A percentile compares a stretch with the other conserved stretches of the same genome.
Conservation (phyloP, 1,140 invertebrate genomes). For the Chrysomallon squamiferum region DNA sequence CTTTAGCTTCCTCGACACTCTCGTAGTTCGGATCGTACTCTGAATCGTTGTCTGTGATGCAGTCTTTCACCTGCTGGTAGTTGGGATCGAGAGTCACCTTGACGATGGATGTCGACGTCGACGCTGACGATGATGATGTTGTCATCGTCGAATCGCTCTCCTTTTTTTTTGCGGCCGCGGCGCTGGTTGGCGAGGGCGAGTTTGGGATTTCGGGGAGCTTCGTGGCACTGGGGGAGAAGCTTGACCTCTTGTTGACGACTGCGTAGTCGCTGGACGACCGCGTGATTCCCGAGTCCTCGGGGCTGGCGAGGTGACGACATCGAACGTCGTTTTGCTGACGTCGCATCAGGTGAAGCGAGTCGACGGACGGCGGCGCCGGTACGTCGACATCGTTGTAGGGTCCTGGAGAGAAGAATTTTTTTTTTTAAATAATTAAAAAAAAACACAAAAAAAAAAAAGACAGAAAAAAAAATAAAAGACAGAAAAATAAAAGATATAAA, state of each 20-base stretch:
- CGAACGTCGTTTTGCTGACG: conserved; percentile 24
- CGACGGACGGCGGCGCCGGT: conserved; percentile 47
- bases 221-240: conserved; percentile 13
- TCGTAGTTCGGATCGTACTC: conserved; percentile 51
- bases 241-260: conserved; percentile 20
- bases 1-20: conserved; percentile 44
- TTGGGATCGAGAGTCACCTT: conserved; percentile 36
- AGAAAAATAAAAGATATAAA: too few species aligned
- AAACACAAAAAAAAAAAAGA: too few species aligned
- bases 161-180: background rate
- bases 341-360: conserved; percentile 47
- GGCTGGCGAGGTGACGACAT: conserved; percentile 19
- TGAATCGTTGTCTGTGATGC: conserved; percentile 25
- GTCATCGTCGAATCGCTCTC: background rate
- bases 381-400: conserved; percentile 5
- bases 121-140: too few species aligned
- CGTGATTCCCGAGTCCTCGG: conserved; percentile 15
- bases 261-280: conserved; percentile 17
- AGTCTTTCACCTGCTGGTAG: conserved; percentile 41
- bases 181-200: background rate
- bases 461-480: too few species aligned
- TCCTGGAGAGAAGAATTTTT: background rate
- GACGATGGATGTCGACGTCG: conserved; percentile 8
- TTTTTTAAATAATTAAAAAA: too few species aligned
- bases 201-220: conserved; percentile 11